These are phyloP conservation scores for Cantharis flavilabris DNA, from an alignment of 2,888 invertebrate genomes.

Conservation along the genomic window DNA sequence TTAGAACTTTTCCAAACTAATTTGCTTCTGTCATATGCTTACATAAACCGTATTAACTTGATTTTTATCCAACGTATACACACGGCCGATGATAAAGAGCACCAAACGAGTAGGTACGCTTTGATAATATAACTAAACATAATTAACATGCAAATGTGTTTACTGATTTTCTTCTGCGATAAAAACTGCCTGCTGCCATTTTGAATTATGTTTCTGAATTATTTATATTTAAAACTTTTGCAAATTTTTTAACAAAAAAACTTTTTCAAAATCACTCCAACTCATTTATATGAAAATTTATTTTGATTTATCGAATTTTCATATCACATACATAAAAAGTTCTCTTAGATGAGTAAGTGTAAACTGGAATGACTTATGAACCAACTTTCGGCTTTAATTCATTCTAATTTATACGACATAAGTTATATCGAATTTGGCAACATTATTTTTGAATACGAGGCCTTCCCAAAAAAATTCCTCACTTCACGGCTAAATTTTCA, in stretches of 20 bases:
- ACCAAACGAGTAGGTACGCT: slow-evolving; percentile 23
- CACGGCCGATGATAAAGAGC: slow-evolving; percentile 28
- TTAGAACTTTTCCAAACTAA: slow-evolving; percentile 30
- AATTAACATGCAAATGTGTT: slow-evolving; percentile 47
- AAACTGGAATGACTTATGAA: neutral
- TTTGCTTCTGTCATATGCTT: slow-evolving; percentile 30
- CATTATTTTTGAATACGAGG: neutral
- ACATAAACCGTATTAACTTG: slow-evolving; percentile 41
- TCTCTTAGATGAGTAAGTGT: neutral
- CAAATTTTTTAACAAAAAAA: neutral
- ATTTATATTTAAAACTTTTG: neutral
- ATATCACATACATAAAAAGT: neutral
- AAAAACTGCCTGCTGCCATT: neutral
- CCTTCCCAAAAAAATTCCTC: too few relatives aligned
- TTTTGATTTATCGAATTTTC: neutral
- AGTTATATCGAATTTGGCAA: neutral
- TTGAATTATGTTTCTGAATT: neutral
- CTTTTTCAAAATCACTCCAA: neutral
- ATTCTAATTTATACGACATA: neutral
- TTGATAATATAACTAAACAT: slow-evolving; percentile 35
- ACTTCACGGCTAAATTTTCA: too few relatives aligned
- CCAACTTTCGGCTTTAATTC: neutral
- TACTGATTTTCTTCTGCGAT: neutral
- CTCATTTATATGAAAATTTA: neutral
- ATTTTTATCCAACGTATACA: slow-evolving; percentile 42